A percentile compares a stretch with the other conserved stretches of the same genome.
Conservation (phyloP, 1,140 invertebrate genomes). For the Lerema accius region DNA sequence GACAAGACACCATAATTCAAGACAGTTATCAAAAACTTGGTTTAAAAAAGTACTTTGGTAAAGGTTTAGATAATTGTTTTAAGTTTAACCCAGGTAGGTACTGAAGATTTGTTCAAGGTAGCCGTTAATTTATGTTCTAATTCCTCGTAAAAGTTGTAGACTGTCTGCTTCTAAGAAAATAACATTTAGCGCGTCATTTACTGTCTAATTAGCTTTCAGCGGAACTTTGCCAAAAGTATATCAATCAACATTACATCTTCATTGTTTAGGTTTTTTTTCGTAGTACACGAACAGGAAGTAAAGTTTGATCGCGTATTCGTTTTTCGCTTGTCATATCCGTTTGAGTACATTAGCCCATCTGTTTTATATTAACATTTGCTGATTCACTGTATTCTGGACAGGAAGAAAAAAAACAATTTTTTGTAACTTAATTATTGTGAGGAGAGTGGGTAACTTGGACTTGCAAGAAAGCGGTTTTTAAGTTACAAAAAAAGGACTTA, state of each 20-base stretch:
- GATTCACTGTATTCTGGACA: neutral
- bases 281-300: constrained; percentile 15
- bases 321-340: neutral
- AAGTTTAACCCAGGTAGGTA: too few relatives aligned
- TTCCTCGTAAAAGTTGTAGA: neutral
- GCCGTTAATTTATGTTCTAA: neutral
- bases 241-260: constrained; percentile 9
- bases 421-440: too few relatives aligned
- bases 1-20: too few relatives aligned
- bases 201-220: constrained; percentile 23
- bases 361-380: neutral
- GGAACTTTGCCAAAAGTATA: constrained; percentile 24
- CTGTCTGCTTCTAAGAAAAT: constrained; percentile 17
- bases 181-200: constrained; percentile 3
- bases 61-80: too few relatives aligned
- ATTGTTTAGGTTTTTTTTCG: constrained; percentile 14
- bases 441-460: too few relatives aligned
- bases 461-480: too few relatives aligned
- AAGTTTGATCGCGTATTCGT: neutral
- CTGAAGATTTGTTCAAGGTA: too few relatives aligned
- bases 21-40: too few relatives aligned
- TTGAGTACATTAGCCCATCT: neutral
- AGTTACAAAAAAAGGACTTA: too few relatives aligned
- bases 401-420: too few relatives aligned
- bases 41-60: too few relatives aligned